These are phyloP conservation scores for Phainopepla nitens DNA, from an alignment of 2,113 vertebrate genomes.

Conservation along the genomic window DNA sequence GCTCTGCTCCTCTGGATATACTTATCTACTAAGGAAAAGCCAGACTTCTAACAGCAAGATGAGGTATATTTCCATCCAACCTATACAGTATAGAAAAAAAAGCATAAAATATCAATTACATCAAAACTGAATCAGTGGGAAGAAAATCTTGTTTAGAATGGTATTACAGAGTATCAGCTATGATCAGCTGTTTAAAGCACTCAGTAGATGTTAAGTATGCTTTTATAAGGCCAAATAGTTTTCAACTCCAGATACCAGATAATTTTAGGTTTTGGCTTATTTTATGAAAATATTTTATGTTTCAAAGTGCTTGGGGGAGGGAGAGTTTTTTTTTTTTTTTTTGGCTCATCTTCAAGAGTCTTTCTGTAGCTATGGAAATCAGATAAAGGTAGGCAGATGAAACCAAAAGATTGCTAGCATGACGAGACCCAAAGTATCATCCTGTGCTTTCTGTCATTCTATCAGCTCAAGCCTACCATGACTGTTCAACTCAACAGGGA, in stretches of 20 bases:
- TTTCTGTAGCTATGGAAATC: not conserved
- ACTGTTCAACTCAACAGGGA: not conserved
- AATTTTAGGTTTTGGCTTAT: not conserved
- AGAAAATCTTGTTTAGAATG: not conserved
- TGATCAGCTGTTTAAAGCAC: not conserved
- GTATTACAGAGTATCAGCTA: not conserved
- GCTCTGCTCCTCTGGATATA: not conserved
- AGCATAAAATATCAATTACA: not conserved
- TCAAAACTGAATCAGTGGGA: not conserved
- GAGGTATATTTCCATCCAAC: not conserved
- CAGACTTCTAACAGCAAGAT: not conserved
- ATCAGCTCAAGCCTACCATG: not conserved
- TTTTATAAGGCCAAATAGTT: not conserved
- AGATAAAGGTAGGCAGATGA: not conserved
- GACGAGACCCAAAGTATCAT: not conserved
- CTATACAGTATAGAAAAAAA: not conserved
- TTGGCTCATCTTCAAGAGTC: not conserved
- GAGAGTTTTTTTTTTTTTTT: not conserved
- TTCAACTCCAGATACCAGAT: not conserved
- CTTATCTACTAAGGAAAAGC: not conserved
- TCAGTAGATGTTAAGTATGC: rapidly evolving
- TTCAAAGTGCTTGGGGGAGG: not conserved
- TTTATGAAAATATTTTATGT: not conserved
- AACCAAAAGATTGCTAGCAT: not conserved
- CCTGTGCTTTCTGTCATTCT: not conserved